Conservation (phyloP, 2,797 vertebrate genomes). For the Podarcis lilfordi region DNA sequence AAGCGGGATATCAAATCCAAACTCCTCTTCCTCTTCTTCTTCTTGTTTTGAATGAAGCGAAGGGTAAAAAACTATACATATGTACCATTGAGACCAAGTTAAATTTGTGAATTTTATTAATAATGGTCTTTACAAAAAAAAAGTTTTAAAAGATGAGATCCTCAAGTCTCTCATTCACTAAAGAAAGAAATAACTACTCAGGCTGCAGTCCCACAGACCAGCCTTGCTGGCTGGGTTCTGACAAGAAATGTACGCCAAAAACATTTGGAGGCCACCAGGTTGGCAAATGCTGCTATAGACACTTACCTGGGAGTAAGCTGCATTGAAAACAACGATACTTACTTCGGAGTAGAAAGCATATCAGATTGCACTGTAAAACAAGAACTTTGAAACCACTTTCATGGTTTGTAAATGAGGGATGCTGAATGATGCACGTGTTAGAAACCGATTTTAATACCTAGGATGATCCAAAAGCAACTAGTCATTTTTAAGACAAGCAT, state of each 20-base stretch:
- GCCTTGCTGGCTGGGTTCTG: no score
- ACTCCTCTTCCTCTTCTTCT: no score
- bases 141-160: neutral
- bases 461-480: neutral
- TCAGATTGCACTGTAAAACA: neutral
- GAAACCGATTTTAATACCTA: neutral
- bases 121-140: neutral
- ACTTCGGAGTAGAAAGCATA: neutral
- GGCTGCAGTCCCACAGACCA: neutral
- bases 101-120: neutral
- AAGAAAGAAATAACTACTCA: neutral
- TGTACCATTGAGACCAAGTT: neutral
- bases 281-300: neutral
- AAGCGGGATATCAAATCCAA: no score
- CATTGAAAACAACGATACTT: neutral
- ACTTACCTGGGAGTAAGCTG: neutral
- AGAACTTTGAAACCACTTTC: neutral
- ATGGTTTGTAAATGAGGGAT: neutral
- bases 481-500: neutral
- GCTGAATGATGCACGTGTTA: neutral
- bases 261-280: no score
- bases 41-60: no score
- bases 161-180: neutral
- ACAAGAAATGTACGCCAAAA: no score
- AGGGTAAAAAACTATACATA: no score